Conservation (phyloP, 1,140 invertebrate genomes). For the Dermatophagoides farinae region DNA sequence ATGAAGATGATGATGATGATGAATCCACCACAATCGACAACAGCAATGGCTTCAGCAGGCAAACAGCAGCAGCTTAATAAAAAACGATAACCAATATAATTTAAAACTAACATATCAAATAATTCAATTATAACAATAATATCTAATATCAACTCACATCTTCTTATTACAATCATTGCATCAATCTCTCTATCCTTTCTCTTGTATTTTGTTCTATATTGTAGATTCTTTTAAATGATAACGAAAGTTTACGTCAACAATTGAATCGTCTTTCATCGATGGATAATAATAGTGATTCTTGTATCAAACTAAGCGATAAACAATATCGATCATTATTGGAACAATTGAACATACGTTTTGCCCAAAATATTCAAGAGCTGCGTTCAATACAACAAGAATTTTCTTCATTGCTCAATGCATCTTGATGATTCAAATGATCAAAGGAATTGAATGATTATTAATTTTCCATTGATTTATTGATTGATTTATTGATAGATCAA, state of each 20-base stretch:
- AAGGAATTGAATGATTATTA: background rate
- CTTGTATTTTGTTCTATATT: background rate
- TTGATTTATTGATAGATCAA: background rate
- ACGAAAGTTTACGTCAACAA: slow-evolving; percentile 45
- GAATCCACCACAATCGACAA: background rate
- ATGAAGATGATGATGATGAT: background rate
- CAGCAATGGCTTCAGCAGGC: background rate
- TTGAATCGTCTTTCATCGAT: slow-evolving; percentile 50
- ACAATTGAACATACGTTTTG: slow-evolving; percentile 58
- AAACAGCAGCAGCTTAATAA: background rate
- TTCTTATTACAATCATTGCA: background rate
- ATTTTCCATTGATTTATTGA: background rate
- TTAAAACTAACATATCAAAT: background rate
- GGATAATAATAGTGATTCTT: slow-evolving; percentile 35
- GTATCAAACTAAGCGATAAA: slow-evolving; percentile 50
- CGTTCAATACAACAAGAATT: slow-evolving; percentile 63
- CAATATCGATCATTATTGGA: slow-evolving; percentile 61
- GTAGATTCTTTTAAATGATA: slow-evolving; percentile 38
- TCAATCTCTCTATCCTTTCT: background rate
- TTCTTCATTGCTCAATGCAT: slow-evolving; percentile 34
- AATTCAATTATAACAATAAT: background rate
- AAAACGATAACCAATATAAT: background rate
- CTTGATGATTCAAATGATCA: slow-evolving; percentile 1
- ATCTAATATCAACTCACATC: background rate
- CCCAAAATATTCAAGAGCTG: slow-evolving; percentile 61